phyloP scores from a whole-genome alignment of 1,140 invertebrate genomes.

The Trichogramma pretiosum region DNA sequence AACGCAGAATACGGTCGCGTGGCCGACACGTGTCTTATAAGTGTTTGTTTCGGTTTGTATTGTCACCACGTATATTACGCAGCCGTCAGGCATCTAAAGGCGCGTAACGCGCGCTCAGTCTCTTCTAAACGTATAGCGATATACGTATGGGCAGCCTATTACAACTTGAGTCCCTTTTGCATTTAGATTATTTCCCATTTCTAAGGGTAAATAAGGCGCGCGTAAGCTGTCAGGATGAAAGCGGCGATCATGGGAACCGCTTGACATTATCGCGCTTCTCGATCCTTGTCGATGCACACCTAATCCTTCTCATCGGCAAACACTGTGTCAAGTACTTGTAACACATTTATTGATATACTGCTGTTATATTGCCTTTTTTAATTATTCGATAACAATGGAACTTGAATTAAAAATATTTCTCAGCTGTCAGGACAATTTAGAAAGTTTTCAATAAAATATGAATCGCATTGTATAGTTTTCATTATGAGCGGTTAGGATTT shows the following conservation, averaged over 20 bases:
- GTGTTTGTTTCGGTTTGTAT: slow-evolving; percentile 49
- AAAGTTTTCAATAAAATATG: no score
- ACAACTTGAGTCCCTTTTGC: slow-evolving; percentile 12
- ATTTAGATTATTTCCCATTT: slow-evolving; percentile 20
- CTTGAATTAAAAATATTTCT: no score
- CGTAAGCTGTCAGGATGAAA: neutral
- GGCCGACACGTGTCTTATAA: slow-evolving; percentile 40
- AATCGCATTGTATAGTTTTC: no score
- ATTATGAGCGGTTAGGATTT: no score
- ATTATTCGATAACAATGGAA: no score
- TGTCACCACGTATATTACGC: slow-evolving; percentile 44
- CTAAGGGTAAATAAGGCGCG: slow-evolving; percentile 18
- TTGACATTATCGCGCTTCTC: neutral
- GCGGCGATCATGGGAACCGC: slow-evolving; percentile 16
- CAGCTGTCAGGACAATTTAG: no score
- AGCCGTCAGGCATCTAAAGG: slow-evolving; percentile 19
- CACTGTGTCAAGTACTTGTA: no score
- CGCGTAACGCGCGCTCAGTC: slow-evolving; percentile 9
- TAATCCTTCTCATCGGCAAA: slow-evolving; percentile 4
- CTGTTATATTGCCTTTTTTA: no score
- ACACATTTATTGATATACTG: no score
- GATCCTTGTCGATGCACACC: neutral
- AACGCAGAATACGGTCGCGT: no score
- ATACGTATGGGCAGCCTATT: slow-evolving; percentile 9
- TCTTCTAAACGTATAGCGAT: neutral